phyloP scores from a whole-genome alignment of 1,140 invertebrate species.

The Drosophila azteca region DNA sequence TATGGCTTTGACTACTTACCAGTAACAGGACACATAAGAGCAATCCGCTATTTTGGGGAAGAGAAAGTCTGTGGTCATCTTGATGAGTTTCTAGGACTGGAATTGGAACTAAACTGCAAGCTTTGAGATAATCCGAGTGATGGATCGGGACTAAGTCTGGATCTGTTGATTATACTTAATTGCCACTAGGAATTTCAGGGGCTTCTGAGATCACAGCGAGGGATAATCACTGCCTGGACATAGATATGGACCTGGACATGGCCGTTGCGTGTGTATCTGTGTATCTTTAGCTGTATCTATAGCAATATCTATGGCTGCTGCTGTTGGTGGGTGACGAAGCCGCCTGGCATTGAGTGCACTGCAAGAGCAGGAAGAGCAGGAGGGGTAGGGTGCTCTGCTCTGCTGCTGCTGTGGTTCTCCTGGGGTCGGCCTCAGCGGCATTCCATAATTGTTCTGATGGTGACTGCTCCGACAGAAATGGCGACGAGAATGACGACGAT shows the following conservation, averaged over 20 bases:
- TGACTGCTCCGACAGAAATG: no score
- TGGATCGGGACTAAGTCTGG: no score
- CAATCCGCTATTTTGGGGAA: conserved; percentile 88
- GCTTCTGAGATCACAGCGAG: conserved; percentile 32
- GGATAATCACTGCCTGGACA: conserved; percentile 47
- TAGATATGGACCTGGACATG: conserved; percentile 17
- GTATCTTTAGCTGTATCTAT: conserved; percentile 18
- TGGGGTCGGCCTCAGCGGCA: no score
- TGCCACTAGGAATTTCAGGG: no score
- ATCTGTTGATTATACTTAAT: no score
- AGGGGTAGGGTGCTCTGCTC: conserved; percentile 1
- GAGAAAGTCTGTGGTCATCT: conserved; percentile 79
- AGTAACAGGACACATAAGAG: conserved; percentile 89
- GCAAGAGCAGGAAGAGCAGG: neutral
- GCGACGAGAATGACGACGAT: no score
- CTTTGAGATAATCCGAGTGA: no score
- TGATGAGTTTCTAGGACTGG: conserved; percentile 23
- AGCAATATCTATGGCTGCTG: conserved; percentile 26
- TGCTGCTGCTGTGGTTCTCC: conserved; percentile 20
- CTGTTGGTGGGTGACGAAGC: conserved; percentile 18
- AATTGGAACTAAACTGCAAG: no score
- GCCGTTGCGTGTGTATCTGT: conserved; percentile 27
- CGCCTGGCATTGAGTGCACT: no score
- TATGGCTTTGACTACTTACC: conserved; percentile 84
- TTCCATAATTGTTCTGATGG: no score